Evolutionary conservation across 2,113 vertebrate genomes (phyloP).

Genomic region (Harpagus bidentatus): DNA sequence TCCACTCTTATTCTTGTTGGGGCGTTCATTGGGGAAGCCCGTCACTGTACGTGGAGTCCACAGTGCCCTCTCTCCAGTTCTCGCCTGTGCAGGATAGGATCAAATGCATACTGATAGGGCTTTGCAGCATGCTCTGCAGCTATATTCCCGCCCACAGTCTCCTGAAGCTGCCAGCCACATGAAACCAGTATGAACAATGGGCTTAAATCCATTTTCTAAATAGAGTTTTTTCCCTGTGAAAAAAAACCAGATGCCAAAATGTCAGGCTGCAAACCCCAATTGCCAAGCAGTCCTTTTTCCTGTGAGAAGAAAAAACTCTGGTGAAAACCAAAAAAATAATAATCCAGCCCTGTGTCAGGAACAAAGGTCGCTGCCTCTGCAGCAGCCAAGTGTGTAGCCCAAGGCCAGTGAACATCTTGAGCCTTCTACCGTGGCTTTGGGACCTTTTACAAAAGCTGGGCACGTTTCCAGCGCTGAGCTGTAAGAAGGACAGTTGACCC

Average conservation of each 20-base stretch:
- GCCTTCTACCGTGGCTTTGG: not conserved
- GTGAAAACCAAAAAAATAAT: not conserved
- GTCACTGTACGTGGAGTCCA: fast-evolving
- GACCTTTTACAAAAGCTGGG: constrained; percentile 59
- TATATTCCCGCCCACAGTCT: not conserved
- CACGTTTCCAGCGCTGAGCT: not conserved
- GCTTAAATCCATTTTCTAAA: not conserved
- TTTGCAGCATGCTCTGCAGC: not conserved
- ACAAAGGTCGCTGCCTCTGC: constrained; percentile 39
- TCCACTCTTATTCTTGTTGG: not conserved
- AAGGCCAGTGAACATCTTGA: constrained; percentile 64
- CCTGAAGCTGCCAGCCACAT: not conserved
- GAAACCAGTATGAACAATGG: not conserved
- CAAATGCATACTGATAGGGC: too few species aligned
- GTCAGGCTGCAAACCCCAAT: not conserved
- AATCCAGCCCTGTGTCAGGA: not conserved
- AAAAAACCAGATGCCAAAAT: not conserved
- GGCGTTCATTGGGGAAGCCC: not conserved
- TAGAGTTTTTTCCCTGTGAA: not conserved
- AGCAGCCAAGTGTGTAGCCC: constrained; percentile 43
- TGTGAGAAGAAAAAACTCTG: not conserved
- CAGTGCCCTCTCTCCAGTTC: not conserved
- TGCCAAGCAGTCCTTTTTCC: not conserved
- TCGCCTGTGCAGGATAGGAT: not conserved
- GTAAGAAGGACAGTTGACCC: constrained; percentile 1